Evolutionary conservation across 2,888 invertebrate species (phyloP), one percentile per base, ranked within the genome.

Genomic region (Acanthosepion lycidas): DNA sequence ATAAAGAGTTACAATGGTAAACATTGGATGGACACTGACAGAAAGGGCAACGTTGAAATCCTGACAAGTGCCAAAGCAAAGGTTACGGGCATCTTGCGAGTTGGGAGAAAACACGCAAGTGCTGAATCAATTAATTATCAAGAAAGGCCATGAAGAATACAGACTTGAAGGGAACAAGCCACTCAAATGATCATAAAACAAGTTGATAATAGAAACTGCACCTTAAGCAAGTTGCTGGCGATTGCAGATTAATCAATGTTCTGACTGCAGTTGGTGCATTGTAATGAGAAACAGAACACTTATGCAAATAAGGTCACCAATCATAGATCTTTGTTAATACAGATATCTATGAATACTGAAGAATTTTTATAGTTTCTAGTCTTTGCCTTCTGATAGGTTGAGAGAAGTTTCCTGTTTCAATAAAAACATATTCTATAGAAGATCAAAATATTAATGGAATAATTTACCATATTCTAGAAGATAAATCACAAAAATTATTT

Each of bases 111-210:
- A 33, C 78, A 33, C 15, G 33, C 33, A 78, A 78, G 78, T 78
- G 78, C n/a, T 78, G 78, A 33, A 78, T 78, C 78, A 78, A 78
- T 78, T 78, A 78, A 78, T 78, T 78, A 78, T 33, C 78, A 78
- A 78, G 78, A 78, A 78, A 4, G 78, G n/a, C n/a, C 78, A 12
- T 15, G 15, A n/a, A 5, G 78, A 78, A 33, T n/a, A 12, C 8
- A 0, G 12, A 78, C 15, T 78, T 78, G 18, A 78, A 78, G 9
- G n/a, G 78, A 78, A 78, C n/a, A 78, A 78, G n/a, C 33, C 78
- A 78, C 78, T 78, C 78, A 78, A 78, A n/a, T 78, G n/a, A 78
- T 78, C n/a, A 78, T 78, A 78, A n/a, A 78, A 78, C 78, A n/a
- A 78, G 78, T 78, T n/a, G 78, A 78, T 33, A 33, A 12, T 1